Evolutionary conservation across 2,113 vertebrate species (phyloP), one percentile per base, ranked within the genome.

Genomic region (Lepisosteus oculatus): DNA sequence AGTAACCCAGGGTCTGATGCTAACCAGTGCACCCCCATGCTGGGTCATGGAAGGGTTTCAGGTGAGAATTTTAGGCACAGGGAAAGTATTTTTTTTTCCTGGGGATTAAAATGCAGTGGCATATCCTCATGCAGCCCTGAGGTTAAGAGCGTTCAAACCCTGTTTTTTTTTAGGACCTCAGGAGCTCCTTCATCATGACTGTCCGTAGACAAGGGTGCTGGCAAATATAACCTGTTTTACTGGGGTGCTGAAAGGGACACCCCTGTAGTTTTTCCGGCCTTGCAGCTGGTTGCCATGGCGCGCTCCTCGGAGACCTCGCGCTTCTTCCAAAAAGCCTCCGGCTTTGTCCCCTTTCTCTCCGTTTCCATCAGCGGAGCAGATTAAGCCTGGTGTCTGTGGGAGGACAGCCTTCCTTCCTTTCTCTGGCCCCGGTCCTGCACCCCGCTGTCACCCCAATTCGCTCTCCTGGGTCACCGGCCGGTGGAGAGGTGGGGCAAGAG

Each of bases 241-340:
- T 61, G 69, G 47, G 82, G 78, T 72, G 70, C 80, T 89, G 85
- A 88, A 89, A 87, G 84, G 85, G 80, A 77, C 79, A 79, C 78
- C 83, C 73, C 77, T 43, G 67, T 78, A 80, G 83, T 63, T 55
- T 84, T 75, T 85, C 77, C 85, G 83, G 84, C 86, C 82, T 73
- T 66, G 61, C 77, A 79, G 78, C 79, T 79, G 79, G 90, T 91
- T 89, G 82, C 90, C 84, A 91, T 91, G 87, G 81, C 15, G 64
- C 83, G 86, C 86, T 78, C 88, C 87, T 80, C 84, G 90, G 90
- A 89, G 87, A 91, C 85, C 81, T 76, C 78, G 84, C 82, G 84
- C 85, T 68, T 65, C 79, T 80, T 80, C 79, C 77, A 88, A 85
- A 87, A 87, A 91, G 86, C 85, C 82, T 78, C 64, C 70, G 69